Base-by-base conservation (phyloP, 2,113 vertebrate genomes). In the Tragelaphus scriptus region DNA sequence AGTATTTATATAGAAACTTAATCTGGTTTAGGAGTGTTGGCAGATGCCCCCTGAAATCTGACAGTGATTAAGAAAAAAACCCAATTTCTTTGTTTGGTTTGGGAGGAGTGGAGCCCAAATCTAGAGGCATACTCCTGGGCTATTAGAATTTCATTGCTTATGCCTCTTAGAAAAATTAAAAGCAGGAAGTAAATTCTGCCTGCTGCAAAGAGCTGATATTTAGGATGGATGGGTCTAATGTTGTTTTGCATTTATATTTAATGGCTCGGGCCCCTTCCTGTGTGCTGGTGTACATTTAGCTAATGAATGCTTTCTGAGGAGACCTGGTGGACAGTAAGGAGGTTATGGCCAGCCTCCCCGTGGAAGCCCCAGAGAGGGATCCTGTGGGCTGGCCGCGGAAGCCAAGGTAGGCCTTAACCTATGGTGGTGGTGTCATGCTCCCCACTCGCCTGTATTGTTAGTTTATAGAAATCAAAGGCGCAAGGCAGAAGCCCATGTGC, bases 21-120 rank as follows among this genome's bases (percentile, higher is more conserved):
- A 98, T 98, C 3, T 44, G 98, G 97, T 96, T 96, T 97, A 97
- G 93, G 96, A 96, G 92, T 98, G 65, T 97, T 97, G 97, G 84
- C 96, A 98, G 98, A 98, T 98, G 97, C 97, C 88, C 97, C 95
- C 97, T 98, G 97, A 97, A 98, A 96, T 98, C 95, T 97, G 97
- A 97, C 93, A 85, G 81, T n/a, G 71, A 97, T 98, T 96, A 96
- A 97, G 95, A 49, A 47, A 93, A 71, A 88, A 58, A 59, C 59
- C 0, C 19, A 84, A 8, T 90, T 90, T 88, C 55, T 90, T 98
- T 84, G 3, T 97, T 97, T 95, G 85, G 81, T 96, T 96, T 92
- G 51, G 85, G 63, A 92, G 40, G 44, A 79, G 84, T 94, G 97
- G 96, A 94, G 93, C 84, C 91, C 97, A 95, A 85, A 95, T 96